Evolutionary conservation across 2,113 vertebrate species (phyloP).

Genomic region (Hucho hucho): DNA sequence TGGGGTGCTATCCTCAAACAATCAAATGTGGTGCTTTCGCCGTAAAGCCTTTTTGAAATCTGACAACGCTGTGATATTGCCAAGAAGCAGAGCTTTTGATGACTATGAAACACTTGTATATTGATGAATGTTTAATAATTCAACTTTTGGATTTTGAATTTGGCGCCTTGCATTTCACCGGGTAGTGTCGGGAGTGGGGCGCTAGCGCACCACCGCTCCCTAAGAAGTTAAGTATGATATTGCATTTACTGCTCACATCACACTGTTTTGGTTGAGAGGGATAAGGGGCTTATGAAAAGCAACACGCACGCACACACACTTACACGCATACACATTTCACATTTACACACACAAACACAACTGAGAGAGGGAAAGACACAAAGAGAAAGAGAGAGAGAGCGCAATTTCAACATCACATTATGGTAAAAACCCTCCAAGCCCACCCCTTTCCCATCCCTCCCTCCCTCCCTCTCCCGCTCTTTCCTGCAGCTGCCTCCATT

Average conservation of each 20-base stretch:
- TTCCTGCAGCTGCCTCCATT: conserved; percentile 48
- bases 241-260: not conserved
- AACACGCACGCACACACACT: not conserved
- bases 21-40: too few relatives aligned
- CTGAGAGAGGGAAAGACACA: conserved; percentile 22
- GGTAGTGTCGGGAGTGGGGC: too few relatives aligned
- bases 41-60: too few relatives aligned
- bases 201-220: too few relatives aligned
- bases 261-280: not conserved
- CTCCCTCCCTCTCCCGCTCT: conserved; percentile 10
- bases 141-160: too few relatives aligned
- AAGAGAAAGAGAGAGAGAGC: conserved; percentile 10
- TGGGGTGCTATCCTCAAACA: too few relatives aligned
- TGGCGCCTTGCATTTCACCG: too few relatives aligned
- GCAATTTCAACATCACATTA: conserved; percentile 7
- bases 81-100: too few relatives aligned
- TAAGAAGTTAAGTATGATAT: not conserved
- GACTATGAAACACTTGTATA: too few relatives aligned
- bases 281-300: not conserved
- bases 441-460: not conserved
- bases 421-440: not conserved
- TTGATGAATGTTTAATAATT: too few relatives aligned
- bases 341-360: conserved; percentile 6
- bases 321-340: not conserved
- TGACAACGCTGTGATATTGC: too few relatives aligned